Percentiles rank a stretch among this genome's conserved stretches.
Evolutionary conservation across 2,113 vertebrate genomes (phyloP).

Genomic region (Alouatta palliata): DNA sequence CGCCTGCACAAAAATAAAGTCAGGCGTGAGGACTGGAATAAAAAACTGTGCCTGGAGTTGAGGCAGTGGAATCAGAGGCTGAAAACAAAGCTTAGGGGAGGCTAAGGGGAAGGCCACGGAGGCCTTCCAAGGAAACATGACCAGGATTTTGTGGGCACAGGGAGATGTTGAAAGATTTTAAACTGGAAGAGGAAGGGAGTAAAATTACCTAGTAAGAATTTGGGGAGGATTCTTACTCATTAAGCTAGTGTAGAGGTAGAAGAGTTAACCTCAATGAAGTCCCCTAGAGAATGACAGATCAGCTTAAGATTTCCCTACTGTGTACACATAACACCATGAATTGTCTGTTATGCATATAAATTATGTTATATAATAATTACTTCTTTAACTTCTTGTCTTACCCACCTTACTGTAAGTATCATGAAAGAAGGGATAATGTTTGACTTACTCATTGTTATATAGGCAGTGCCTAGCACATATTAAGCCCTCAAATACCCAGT

Average conservation of each 20-base stretch:
- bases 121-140: neutral
- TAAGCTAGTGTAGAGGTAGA: neutral
- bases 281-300: neutral
- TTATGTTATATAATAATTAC: neutral
- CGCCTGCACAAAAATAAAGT: neutral
- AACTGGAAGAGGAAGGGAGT: neutral
- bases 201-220: neutral
- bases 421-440: neutral
- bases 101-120: neutral
- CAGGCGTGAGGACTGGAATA: neutral
- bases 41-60: neutral
- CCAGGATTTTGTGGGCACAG: neutral
- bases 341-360: neutral
- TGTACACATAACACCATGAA: neutral
- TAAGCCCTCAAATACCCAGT: neutral
- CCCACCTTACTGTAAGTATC: neutral
- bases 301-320: neutral
- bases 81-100: neutral
- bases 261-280: neutral
- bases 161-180: neutral
- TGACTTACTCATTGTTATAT: neutral
- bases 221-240: neutral
- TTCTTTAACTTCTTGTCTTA: neutral
- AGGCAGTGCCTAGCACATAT: neutral
- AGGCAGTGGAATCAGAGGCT: neutral